Evolutionary conservation across 2,888 invertebrate genomes (phyloP).

Genomic region (Caenorhabditis sp.): DNA sequence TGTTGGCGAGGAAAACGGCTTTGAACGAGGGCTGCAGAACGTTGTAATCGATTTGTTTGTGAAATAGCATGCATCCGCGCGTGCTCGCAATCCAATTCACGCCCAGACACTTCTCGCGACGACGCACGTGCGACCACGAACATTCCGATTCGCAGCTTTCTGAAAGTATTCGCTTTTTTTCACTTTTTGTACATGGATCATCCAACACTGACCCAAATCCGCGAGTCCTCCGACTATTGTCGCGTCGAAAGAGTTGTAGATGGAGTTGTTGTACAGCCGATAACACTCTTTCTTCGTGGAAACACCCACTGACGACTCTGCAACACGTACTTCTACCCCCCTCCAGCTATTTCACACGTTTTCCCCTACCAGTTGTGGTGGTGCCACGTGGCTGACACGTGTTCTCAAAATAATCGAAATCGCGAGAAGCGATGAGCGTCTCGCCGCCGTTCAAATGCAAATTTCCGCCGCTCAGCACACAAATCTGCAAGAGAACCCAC

Average conservation of each 20-base stretch:
- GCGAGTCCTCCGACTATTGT: slow-evolving; percentile 48
- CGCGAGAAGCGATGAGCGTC: slow-evolving; percentile 23
- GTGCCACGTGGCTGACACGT: slow-evolving; percentile 50
- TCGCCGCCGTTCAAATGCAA: slow-evolving; percentile 52
- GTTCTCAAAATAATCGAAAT: slow-evolving; percentile 61
- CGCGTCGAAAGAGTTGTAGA: slow-evolving; percentile 55
- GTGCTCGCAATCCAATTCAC: slow-evolving; percentile 47
- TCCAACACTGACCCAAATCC: too few relatives aligned
- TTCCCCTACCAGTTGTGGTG: slow-evolving; percentile 31
- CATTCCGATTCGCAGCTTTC: slow-evolving; percentile 53
- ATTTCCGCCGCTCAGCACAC: slow-evolving; percentile 60
- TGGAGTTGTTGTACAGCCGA: slow-evolving; percentile 52
- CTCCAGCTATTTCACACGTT: too few relatives aligned
- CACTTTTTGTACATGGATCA: too few relatives aligned
- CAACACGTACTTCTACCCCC: too few relatives aligned
- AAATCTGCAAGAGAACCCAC: slow-evolving; percentile 13
- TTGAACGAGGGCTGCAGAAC: slow-evolving; percentile 31
- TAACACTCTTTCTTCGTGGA: slow-evolving; percentile 55
- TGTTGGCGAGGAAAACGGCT: slow-evolving; percentile 43
- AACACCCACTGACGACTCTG: slow-evolving; percentile 22
- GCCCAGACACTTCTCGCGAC: slow-evolving; percentile 48
- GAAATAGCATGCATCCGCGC: slow-evolving; percentile 52
- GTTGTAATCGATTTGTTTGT: slow-evolving; percentile 45
- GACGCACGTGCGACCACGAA: slow-evolving; percentile 51
- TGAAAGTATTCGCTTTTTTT: slow-evolving; percentile 7